A percentile compares a stretch with the other conserved stretches of the same genome.
Conservation (phyloP, 1,140 invertebrate species). For the Drosophila setifemur region DNA sequence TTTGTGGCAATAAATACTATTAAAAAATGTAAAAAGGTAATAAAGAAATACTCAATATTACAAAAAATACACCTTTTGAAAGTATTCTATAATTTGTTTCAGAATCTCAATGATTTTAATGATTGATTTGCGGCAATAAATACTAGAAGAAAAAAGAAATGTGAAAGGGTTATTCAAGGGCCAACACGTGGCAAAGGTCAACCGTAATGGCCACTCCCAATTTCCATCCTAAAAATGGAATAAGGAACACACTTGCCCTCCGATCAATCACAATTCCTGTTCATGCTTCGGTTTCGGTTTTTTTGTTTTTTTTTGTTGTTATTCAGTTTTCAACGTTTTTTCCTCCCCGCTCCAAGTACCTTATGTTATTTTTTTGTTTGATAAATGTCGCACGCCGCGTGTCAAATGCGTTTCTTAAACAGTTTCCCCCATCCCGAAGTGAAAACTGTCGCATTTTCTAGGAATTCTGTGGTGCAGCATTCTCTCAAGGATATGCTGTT, state of each 20-base stretch:
- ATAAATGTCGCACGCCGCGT: conserved; percentile 77
- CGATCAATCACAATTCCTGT: conserved; percentile 76
- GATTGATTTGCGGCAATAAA: conserved; percentile 61
- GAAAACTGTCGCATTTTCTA: conserved; percentile 69
- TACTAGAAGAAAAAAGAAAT: not conserved
- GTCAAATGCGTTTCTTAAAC: conserved; percentile 43
- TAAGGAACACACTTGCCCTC: conserved; percentile 48
- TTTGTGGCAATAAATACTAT: conserved; percentile 42
- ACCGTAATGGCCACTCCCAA: conserved; percentile 25
- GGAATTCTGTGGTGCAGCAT: conserved; percentile 53
- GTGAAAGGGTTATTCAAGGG: conserved; percentile 40
- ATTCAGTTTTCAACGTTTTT: conserved; percentile 26
- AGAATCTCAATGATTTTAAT: too few relatives aligned
- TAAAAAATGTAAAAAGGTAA: conserved; percentile 31
- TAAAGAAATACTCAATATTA: too few relatives aligned
- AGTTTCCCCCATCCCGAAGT: conserved; percentile 14
- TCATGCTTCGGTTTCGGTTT: conserved; percentile 32
- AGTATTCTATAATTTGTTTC: too few relatives aligned
- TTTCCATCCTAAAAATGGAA: conserved; percentile 6
- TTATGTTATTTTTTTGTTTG: too few relatives aligned
- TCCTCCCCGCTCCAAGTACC: conserved; percentile 9
- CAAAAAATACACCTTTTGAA: too few relatives aligned
- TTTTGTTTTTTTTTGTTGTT: conserved; percentile 12
- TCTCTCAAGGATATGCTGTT: conserved; percentile 75
- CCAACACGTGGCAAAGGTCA: conserved; percentile 49